phyloP scores from a whole-genome alignment of 2,888 invertebrate species.

The Pristionchus maxplancki region DNA sequence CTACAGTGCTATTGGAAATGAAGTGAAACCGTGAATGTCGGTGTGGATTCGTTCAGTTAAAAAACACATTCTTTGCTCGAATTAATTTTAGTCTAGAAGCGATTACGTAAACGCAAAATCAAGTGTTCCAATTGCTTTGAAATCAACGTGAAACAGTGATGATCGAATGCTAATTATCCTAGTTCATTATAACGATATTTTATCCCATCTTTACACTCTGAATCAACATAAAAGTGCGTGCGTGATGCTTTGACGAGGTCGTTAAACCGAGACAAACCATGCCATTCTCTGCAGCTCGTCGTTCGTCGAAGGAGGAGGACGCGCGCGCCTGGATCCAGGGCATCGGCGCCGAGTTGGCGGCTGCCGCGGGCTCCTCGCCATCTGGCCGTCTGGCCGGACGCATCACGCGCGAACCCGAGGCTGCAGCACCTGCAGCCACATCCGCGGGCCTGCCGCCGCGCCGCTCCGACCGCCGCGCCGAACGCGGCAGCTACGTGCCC shows the following conservation, averaged over 20 bases:
- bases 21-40: no score
- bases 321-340: conserved; percentile 41
- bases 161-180: no score
- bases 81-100: no score
- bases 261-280: background rate
- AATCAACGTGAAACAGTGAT: background rate
- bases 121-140: background rate
- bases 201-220: no score
- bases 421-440: background rate
- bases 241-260: background rate
- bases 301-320: conserved; percentile 36
- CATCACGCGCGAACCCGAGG: conserved; percentile 21
- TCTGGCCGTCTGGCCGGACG: conserved; percentile 43
- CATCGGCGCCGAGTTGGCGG: conserved; percentile 30
- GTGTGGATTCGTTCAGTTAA: no score
- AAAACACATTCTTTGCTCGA: no score
- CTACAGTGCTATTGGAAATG: no score
- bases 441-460: background rate
- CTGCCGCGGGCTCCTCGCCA: background rate
- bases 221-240: no score
- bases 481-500: conserved; percentile 48
- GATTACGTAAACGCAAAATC: no score
- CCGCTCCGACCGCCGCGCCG: background rate
- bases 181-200: no score
- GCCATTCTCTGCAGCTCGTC: background rate